Percentiles rank a stretch among this genome's conserved stretches.
Conservation (phyloP, 2,797 vertebrate species). For the Girardinus metallicus region DNA sequence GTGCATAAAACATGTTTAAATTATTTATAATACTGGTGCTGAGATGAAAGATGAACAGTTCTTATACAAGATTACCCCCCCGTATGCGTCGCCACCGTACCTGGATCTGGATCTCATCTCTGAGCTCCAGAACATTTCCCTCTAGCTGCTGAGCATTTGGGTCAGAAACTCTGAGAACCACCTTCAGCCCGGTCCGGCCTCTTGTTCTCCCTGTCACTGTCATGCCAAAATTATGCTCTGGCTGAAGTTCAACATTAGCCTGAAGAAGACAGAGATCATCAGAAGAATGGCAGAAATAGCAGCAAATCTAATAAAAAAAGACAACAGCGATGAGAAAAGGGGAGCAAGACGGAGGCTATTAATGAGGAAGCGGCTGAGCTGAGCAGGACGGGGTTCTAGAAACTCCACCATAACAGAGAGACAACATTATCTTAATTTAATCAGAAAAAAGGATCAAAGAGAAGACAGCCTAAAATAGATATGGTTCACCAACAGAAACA, state of each 20-base stretch:
- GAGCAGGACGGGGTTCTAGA: slow-evolving; percentile 31
- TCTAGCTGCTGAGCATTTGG: slow-evolving; percentile 69
- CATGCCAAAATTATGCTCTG: slow-evolving; percentile 89
- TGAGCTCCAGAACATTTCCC: slow-evolving; percentile 71
- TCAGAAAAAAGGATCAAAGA: slow-evolving; percentile 35
- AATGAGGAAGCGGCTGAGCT: slow-evolving; percentile 27
- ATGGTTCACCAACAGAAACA: background rate
- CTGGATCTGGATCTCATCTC: slow-evolving; percentile 86
- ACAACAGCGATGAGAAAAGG: slow-evolving; percentile 32
- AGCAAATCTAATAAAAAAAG: slow-evolving; percentile 63
- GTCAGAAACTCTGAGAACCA: slow-evolving; percentile 74
- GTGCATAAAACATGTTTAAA: slow-evolving; percentile 11
- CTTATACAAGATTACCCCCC: background rate
- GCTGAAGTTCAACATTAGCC: slow-evolving; percentile 86
- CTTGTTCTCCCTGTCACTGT: slow-evolving; percentile 76
- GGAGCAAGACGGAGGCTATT: slow-evolving; percentile 29
- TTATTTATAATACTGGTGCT: background rate
- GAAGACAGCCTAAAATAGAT: slow-evolving; percentile 45
- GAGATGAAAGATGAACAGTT: slow-evolving; percentile 6
- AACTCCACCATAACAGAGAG: slow-evolving; percentile 42
- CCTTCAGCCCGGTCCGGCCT: slow-evolving; percentile 82
- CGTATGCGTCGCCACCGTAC: slow-evolving; percentile 56
- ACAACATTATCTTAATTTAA: slow-evolving; percentile 44
- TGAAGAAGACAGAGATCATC: slow-evolving; percentile 65
- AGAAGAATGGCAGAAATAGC: slow-evolving; percentile 51